A percentile compares a stretch with the other conserved stretches of the same genome.
Conservation (phyloP, 2,113 vertebrate genomes). For the Dasyornis broadbenti region DNA sequence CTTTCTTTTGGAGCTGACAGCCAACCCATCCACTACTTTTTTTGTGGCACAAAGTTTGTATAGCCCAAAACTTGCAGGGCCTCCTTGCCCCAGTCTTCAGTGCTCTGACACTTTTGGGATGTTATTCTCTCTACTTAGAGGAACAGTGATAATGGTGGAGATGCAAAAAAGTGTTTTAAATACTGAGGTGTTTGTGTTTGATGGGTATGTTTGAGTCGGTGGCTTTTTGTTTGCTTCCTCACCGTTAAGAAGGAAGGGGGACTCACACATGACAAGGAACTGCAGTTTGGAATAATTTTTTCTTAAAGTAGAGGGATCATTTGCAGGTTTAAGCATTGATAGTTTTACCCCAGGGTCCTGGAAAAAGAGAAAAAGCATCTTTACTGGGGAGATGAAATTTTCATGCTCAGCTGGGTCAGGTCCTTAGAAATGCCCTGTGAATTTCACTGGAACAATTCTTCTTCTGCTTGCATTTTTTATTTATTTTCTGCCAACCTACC, state of each 20-base stretch:
- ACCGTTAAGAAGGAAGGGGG: background rate
- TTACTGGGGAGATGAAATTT: background rate
- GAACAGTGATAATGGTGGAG: background rate
- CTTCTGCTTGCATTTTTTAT: background rate
- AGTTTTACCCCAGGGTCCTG: background rate
- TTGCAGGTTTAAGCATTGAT: background rate
- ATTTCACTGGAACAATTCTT: background rate
- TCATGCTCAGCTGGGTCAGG: background rate
- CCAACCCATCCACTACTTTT: background rate
- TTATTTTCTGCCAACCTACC: background rate
- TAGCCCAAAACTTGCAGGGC: background rate
- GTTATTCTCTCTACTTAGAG: background rate
- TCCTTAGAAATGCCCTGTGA: background rate
- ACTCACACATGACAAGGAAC: background rate
- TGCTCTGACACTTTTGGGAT: background rate
- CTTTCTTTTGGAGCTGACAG: background rate
- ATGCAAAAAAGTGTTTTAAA: background rate
- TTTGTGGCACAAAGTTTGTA: background rate
- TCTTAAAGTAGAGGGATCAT: background rate
- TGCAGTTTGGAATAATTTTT: background rate
- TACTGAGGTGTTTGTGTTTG: background rate
- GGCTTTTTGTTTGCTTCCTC: background rate
- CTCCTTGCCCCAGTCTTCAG: background rate
- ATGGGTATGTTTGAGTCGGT: background rate
- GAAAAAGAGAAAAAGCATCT: background rate